phyloP scores from a whole-genome alignment of 2,888 invertebrate species.

The Apodemia zela region DNA sequence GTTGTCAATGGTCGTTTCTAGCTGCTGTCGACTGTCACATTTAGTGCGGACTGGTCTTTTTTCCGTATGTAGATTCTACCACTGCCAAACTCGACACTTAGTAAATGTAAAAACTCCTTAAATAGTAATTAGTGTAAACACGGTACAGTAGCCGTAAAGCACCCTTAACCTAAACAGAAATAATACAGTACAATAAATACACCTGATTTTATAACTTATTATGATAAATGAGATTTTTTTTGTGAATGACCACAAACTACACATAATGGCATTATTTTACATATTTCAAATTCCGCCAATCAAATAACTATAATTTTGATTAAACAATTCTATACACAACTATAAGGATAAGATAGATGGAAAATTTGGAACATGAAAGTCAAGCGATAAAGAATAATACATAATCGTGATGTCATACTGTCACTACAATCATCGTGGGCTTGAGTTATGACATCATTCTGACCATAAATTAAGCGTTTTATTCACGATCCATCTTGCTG shows the following conservation, averaged over 20 bases:
- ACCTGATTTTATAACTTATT: conserved; percentile 23
- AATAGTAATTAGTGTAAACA: background rate
- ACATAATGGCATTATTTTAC: conserved; percentile 8
- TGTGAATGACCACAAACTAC: conserved; percentile 15
- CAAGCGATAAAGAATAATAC: background rate
- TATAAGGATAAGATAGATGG: background rate
- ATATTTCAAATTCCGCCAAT: conserved; percentile 7
- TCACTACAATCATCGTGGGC: no score
- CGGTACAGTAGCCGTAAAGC: conserved; percentile 16
- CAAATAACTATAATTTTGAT: conserved; percentile 8
- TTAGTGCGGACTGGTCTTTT: no score
- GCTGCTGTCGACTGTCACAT: no score
- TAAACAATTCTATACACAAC: conserved; percentile 7
- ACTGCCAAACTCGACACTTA: no score
- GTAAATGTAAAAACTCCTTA: conserved; percentile 1
- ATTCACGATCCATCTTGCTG: no score
- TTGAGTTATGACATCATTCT: no score
- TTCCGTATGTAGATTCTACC: no score
- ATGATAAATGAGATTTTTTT: conserved; percentile 12
- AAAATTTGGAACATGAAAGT: background rate
- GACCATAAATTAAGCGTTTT: no score
- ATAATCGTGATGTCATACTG: no score
- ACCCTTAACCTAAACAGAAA: conserved; percentile 23
- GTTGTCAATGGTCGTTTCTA: no score
- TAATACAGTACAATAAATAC: conserved; percentile 34